Percentiles rank a stretch among this genome's conserved stretches.
These are phyloP conservation scores for Drosophila neutralis DNA, from an alignment of 2,888 invertebrate species.

Conservation along the genomic window DNA sequence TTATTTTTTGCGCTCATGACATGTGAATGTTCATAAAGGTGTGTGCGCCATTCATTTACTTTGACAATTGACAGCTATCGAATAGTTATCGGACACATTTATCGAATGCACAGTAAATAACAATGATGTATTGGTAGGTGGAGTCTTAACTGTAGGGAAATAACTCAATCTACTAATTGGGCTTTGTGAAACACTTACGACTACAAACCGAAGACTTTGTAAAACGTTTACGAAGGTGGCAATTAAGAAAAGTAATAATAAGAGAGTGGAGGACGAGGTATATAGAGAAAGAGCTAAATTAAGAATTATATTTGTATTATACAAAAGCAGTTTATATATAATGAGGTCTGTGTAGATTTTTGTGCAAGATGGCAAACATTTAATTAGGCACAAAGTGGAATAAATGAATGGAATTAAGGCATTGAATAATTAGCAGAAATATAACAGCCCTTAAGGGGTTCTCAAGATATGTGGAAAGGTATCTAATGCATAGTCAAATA, in stretches of 20 bases:
- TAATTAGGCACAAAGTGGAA: neutral
- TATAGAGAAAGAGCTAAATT: neutral
- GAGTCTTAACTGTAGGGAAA: neutral
- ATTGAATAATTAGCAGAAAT: neutral
- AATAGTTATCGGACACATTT: conserved; percentile 61
- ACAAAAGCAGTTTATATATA: neutral
- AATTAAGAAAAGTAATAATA: neutral
- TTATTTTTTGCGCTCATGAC: conserved; percentile 30
- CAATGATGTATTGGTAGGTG: conserved; percentile 8
- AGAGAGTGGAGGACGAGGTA: neutral
- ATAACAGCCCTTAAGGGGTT: neutral
- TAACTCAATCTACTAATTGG: conserved; percentile 1
- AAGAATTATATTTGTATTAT: neutral
- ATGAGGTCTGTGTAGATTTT: neutral
- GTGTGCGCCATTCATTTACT: conserved; percentile 64
- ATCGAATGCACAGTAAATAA: conserved; percentile 41
- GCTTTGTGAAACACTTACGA: neutral
- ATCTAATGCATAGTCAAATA: conserved; percentile 20
- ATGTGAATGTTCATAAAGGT: conserved; percentile 40
- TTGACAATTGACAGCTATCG: conserved; percentile 60
- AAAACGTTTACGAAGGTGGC: neutral
- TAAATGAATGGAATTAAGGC: neutral
- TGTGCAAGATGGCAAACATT: neutral
- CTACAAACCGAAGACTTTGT: neutral
- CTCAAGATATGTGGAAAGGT: conserved; percentile 1